These are phyloP conservation scores for Ophioderma brevispina DNA, from an alignment of 35 echinoderm and acorn worm species.

Conservation along the genomic window DNA sequence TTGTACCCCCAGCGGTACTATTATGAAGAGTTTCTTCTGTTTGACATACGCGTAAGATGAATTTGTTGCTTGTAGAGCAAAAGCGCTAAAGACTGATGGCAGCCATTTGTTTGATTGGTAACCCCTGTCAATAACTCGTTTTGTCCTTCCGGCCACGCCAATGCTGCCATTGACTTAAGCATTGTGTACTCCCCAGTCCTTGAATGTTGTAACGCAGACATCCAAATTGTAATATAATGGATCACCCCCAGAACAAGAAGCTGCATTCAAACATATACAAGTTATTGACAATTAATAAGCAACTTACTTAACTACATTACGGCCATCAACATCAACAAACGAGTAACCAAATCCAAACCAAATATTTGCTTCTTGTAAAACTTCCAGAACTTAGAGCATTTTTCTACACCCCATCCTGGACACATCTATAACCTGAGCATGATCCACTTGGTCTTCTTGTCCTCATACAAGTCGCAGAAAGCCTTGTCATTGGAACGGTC, in stretches of 20 bases:
- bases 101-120: constrained; percentile 13
- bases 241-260: too few species aligned
- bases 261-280: too few species aligned
- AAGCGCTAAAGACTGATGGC: constrained; percentile 74
- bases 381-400: too few species aligned
- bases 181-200: constrained; percentile 69
- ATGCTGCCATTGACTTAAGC: constrained; percentile 14
- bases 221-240: constrained; percentile 76
- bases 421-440: background rate
- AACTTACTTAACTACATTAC: constrained; percentile 23
- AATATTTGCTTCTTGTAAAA: too few species aligned
- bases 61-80: constrained; percentile 41
- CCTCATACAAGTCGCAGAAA: background rate
- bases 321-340: too few species aligned
- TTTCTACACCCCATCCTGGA: background rate
- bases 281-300: too few species aligned
- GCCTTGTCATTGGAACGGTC: background rate
- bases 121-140: constrained; percentile 31
- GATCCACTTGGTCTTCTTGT: background rate
- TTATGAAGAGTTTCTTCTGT: background rate
- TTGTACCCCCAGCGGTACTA: background rate
- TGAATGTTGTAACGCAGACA: constrained; percentile 72
- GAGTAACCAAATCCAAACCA: too few species aligned
- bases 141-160: constrained; percentile 44
- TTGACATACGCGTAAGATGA: background rate